These are phyloP conservation scores for Paramormyrops hopkinsi DNA, from an alignment of 2,797 vertebrate genomes.

Conservation along the genomic window DNA sequence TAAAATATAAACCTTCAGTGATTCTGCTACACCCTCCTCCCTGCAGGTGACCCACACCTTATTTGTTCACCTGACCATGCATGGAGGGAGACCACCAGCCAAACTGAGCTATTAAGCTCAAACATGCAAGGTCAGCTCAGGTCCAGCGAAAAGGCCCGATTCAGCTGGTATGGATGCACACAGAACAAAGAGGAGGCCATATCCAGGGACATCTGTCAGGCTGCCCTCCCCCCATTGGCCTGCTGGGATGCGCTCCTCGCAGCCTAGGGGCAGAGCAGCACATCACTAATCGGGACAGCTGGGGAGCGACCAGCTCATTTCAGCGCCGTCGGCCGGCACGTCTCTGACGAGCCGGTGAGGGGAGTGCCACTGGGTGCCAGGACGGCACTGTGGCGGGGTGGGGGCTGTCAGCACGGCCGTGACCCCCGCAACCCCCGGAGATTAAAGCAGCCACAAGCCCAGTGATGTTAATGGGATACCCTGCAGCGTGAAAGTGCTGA, in stretches of 20 bases:
- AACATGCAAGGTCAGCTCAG: background rate
- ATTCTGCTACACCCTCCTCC: background rate
- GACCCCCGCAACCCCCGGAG: background rate
- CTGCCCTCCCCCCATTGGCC: background rate
- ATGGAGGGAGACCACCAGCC: background rate
- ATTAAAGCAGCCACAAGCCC: constrained; percentile 13
- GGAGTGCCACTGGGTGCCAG: background rate
- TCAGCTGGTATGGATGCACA: background rate
- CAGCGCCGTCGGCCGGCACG: background rate
- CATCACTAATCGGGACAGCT: constrained; percentile 4
- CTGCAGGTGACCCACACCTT: background rate
- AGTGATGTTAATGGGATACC: constrained; percentile 25
- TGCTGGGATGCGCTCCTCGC: background rate
- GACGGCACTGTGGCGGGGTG: background rate
- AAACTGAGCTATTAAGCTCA: background rate
- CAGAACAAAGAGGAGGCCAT: background rate
- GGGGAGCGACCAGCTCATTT: background rate
- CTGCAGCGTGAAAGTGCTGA: constrained; percentile 8
- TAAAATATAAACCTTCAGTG: background rate
- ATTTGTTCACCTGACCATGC: background rate
- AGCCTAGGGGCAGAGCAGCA: background rate
- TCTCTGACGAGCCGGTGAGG: background rate
- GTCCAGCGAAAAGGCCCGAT: background rate
- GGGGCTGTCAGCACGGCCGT: background rate
- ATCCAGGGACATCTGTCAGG: background rate